Evolutionary conservation across 2,888 invertebrate genomes (phyloP), one percentile per base, ranked within the genome.

Genomic region (Agrypnus murinus): DNA sequence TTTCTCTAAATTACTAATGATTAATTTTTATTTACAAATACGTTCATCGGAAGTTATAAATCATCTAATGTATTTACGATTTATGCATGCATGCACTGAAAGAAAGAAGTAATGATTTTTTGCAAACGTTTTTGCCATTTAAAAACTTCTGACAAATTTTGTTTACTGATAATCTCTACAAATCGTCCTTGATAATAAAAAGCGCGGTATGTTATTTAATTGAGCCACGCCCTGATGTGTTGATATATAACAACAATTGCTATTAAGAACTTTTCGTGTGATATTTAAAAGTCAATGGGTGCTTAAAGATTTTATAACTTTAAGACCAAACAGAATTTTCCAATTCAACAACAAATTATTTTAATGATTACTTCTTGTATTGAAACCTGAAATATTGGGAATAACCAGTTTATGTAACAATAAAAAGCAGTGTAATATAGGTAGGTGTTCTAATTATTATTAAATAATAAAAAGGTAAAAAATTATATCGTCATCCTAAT

Each of bases 121-220:
- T 2, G 25, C 5, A 25, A 25, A 25, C 5, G 5, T 25, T 3
- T 25, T 25, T 25, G 5, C 3, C 25, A 25, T 25, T 25, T 25
- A 25, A 25, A n/a, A n/a, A 25, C 5, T 25, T 25, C 25, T 25
- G 25, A 5, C 25, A 25, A 25, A 31, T 32, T 53, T 53, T 53
- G 32, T 46, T 46, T 63, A 63, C n/a, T 40, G 50, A 64, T 64
- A 64, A 63, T 64, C 64, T 53, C 3, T 12, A n/a, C 34, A 14
- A 12, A 67, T 50, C 66, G 66, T 50, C 66, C 66, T 67, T 67
- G 66, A 43, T 67, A 60, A 67, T 58, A 66, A 59, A 46, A 62
- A 25, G 25, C 25, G 32, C 45, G 14, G 43, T 64, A 14, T 45
- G 45, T 60, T 67, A 67, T 60, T 60, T 67, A 67, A 57, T 45